Conservation (phyloP, 2,888 invertebrate genomes). For the Amorpha juglandis region DNA sequence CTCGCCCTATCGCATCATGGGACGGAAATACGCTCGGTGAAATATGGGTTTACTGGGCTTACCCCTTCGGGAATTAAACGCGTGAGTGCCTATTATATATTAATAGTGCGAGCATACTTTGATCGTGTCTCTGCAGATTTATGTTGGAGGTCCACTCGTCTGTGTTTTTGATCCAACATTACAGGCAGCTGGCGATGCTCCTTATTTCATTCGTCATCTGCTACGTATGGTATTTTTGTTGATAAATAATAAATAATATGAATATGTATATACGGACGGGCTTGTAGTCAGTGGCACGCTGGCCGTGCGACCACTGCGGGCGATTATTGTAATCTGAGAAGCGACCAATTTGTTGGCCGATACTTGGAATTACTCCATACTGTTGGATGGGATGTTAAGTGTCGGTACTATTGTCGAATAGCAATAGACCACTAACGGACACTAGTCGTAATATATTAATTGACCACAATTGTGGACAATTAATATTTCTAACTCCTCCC, state of each 20-base stretch:
- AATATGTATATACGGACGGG: constrained; percentile 3
- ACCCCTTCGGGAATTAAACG: too few relatives aligned
- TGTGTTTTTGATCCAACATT: background rate
- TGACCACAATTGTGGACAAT: background rate
- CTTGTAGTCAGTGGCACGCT: background rate
- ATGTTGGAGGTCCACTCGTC: too few relatives aligned
- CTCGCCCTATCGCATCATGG: too few relatives aligned
- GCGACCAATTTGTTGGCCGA: background rate
- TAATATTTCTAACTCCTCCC: too few relatives aligned
- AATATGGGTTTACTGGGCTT: too few relatives aligned
- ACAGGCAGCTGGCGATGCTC: background rate
- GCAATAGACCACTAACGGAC: too few relatives aligned
- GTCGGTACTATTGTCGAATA: background rate
- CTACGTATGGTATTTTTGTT: background rate
- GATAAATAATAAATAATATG: background rate
- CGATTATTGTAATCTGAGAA: background rate
- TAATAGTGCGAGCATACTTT: too few relatives aligned
- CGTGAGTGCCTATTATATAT: too few relatives aligned
- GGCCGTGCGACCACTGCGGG: background rate
- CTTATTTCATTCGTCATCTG: background rate
- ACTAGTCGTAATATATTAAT: background rate
- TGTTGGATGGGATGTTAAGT: background rate
- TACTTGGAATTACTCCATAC: background rate
- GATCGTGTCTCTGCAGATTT: too few relatives aligned
- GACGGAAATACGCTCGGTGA: too few relatives aligned